phyloP scores from a whole-genome alignment of 2,888 invertebrate species.

The Cryptops parisi region DNA sequence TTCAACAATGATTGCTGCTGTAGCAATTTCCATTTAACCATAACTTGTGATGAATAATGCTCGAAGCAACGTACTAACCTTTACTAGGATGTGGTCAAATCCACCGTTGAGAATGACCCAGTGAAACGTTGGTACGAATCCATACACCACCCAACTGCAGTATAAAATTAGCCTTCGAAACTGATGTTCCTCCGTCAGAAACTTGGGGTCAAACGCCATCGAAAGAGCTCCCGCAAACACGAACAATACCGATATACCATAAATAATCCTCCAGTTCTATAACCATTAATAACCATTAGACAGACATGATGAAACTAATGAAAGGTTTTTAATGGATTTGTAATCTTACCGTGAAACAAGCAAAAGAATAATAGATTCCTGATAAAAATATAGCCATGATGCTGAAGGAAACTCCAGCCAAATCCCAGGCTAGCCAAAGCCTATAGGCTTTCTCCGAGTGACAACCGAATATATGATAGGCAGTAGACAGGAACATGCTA shows the following conservation, averaged over 20 bases:
- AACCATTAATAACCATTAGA: neutral
- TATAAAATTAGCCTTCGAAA: constrained; percentile 62
- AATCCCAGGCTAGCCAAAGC: constrained; percentile 74
- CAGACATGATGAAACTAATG: neutral
- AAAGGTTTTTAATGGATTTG: neutral
- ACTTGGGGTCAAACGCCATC: constrained; percentile 22
- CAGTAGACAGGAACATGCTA: constrained; percentile 80
- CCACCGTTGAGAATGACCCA: constrained; percentile 86
- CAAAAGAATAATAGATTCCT: constrained; percentile 92
- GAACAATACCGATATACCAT: constrained; percentile 27
- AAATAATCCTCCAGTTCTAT: constrained; percentile 32
- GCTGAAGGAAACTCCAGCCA: constrained; percentile 85
- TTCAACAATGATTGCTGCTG: no score
- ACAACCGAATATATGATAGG: constrained; percentile 90
- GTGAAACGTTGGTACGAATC: constrained; percentile 77
- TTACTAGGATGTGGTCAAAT: constrained; percentile 65
- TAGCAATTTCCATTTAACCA: no score
- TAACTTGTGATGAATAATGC: no score
- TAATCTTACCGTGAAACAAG: constrained; percentile 75
- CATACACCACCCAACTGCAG: constrained; percentile 75
- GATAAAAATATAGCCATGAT: constrained; percentile 87
- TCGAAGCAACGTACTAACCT: constrained; percentile 46
- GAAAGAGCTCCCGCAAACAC: constrained; percentile 20
- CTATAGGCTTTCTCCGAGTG: constrained; percentile 72
- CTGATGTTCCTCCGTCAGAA: constrained; percentile 45